A percentile compares a stretch with the other conserved stretches of the same genome.
phyloP scores from a whole-genome alignment of 2,888 invertebrate species.

The Lasius platythorax region DNA sequence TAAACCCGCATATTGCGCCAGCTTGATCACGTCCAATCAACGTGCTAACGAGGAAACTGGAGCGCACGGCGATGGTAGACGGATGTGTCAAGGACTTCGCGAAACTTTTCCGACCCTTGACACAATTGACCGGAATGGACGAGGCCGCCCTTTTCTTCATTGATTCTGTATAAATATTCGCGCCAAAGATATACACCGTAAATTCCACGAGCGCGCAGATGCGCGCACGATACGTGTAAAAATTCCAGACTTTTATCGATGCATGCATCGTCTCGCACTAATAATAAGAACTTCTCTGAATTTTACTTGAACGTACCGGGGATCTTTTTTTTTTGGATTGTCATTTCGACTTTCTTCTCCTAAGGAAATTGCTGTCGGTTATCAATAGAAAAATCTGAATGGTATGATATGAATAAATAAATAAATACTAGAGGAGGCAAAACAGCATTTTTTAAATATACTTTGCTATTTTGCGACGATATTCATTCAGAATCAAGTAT shows the following conservation, averaged over 20 bases:
- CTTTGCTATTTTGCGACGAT: neutral
- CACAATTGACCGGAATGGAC: conserved; percentile 55
- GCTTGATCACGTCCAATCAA: conserved; percentile 61
- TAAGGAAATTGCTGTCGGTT: neutral
- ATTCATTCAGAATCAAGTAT: neutral
- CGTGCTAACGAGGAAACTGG: conserved; percentile 58
- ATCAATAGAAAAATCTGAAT: neutral
- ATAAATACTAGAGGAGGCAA: neutral
- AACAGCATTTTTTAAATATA: neutral
- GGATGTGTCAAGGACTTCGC: conserved; percentile 40
- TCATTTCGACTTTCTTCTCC: neutral
- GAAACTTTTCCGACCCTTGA: conserved; percentile 52
- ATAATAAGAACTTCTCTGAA: neutral
- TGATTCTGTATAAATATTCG: conserved; percentile 28
- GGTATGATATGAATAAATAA: neutral
- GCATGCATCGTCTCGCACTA: conserved; percentile 44
- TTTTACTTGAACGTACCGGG: conserved; percentile 12
- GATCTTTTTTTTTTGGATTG: neutral
- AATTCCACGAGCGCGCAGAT: conserved; percentile 67
- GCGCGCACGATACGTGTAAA: conserved; percentile 26
- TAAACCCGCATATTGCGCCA: conserved; percentile 55
- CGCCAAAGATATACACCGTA: conserved; percentile 61
- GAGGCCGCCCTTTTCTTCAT: conserved; percentile 40
- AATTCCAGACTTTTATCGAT: conserved; percentile 61
- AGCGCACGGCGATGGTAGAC: conserved; percentile 31